Conservation (phyloP, 2,113 vertebrate genomes). For the Corvus hawaiiensis region DNA sequence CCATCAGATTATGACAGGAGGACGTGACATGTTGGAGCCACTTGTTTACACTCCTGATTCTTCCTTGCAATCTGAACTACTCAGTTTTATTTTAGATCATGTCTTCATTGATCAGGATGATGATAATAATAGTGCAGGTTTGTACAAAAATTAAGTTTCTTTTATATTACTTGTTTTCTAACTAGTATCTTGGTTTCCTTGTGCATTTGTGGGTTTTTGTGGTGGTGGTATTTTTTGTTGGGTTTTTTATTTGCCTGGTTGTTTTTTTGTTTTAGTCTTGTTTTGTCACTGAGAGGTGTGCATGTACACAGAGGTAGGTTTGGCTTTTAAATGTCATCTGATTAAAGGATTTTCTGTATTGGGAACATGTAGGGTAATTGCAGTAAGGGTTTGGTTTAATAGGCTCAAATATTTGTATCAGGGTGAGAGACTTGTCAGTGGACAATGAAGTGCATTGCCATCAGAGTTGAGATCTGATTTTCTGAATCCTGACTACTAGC, state of each 20-base stretch:
- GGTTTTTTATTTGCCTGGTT: not conserved
- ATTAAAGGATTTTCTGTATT: not conserved
- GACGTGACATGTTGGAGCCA: conserved; percentile 91
- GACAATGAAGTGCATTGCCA: not conserved
- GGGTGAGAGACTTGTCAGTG: not conserved
- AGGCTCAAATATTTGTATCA: not conserved
- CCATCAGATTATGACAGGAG: conserved; percentile 96
- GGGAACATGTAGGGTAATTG: not conserved
- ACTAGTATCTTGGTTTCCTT: not conserved
- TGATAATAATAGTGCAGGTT: conserved; percentile 92
- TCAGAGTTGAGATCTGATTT: not conserved
- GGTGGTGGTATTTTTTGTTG: not conserved
- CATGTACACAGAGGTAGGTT: not conserved
- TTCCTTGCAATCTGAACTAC: conserved; percentile 90
- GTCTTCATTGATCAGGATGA: conserved; percentile 99
- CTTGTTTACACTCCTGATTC: conserved; percentile 95
- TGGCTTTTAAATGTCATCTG: not conserved
- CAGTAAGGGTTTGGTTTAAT: not conserved
- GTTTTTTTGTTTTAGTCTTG: not conserved
- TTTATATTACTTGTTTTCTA: not conserved
- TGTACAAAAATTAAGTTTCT: not conserved
- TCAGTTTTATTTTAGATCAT: conserved; percentile 97
- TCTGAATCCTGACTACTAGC: not conserved
- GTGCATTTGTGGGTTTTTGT: not conserved
- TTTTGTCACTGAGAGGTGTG: not conserved